A percentile compares a stretch with the other conserved stretches of the same genome.
These are phyloP conservation scores for Formica aserva DNA, from an alignment of 2,888 invertebrate species.

Conservation along the genomic window DNA sequence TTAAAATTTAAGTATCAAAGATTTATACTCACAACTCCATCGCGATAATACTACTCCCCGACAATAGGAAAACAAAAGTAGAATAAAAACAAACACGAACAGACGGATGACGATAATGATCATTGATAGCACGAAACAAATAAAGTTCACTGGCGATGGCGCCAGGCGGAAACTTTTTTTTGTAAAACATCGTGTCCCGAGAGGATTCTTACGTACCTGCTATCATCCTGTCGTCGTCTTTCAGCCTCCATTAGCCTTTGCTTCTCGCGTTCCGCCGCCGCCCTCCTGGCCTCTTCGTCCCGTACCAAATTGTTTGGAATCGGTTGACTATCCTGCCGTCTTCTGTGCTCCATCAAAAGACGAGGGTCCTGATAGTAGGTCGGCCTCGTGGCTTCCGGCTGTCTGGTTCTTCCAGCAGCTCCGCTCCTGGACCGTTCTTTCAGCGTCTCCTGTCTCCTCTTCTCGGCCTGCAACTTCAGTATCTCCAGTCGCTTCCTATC, in stretches of 20 bases:
- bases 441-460: slow-evolving; percentile 56
- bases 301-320: slow-evolving; percentile 66
- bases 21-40: not conserved
- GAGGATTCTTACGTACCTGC: slow-evolving; percentile 40
- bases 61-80: not conserved
- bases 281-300: slow-evolving; percentile 51
- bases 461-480: slow-evolving; percentile 59
- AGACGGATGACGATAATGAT: not conserved
- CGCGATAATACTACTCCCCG: not conserved
- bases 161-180: slow-evolving; percentile 15
- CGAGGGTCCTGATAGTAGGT: slow-evolving; percentile 20
- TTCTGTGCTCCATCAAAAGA: slow-evolving; percentile 56
- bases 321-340: slow-evolving; percentile 62
- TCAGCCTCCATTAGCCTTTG: slow-evolving; percentile 62
- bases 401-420: slow-evolving; percentile 41
- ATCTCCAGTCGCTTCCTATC: slow-evolving; percentile 62
- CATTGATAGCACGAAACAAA: slow-evolving; percentile 2
- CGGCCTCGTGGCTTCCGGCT: slow-evolving; percentile 26
- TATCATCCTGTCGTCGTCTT: slow-evolving; percentile 48
- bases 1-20: not conserved
- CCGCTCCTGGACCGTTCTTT: slow-evolving; percentile 57
- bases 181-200: not conserved
- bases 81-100: not conserved
- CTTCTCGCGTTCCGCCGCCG: slow-evolving; percentile 59
- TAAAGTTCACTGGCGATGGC: slow-evolving; percentile 10